Evolutionary conservation across 2,113 vertebrate species (phyloP).

Genomic region (Aptenodytes forsteri): DNA sequence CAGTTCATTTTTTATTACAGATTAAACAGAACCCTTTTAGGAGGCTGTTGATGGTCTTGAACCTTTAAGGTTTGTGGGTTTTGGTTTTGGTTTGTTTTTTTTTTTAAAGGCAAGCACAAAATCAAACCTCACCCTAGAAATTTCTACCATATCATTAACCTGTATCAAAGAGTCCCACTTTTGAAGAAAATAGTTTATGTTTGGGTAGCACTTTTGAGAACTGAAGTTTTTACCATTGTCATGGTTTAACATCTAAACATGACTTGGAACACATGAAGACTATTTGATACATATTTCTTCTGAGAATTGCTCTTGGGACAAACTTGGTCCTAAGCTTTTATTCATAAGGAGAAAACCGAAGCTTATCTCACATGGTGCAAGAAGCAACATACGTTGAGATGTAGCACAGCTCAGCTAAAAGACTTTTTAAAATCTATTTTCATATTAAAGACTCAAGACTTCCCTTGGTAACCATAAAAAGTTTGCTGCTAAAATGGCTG

Average conservation of each 20-base stretch:
- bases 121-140: background rate
- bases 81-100: background rate
- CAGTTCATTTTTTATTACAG: background rate
- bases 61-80: background rate
- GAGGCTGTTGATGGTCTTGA: background rate
- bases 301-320: background rate
- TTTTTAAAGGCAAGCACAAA: background rate
- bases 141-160: background rate
- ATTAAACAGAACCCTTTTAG: background rate
- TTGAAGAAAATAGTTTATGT: background rate
- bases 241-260: background rate
- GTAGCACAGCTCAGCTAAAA: background rate
- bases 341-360: background rate
- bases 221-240: background rate
- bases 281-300: background rate
- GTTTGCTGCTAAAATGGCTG: background rate
- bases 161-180: background rate
- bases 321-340: background rate
- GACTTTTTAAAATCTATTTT: background rate
- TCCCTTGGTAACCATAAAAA: background rate
- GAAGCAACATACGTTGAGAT: accelerated
- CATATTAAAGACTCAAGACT: background rate
- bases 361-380: background rate
- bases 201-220: background rate
- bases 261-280: background rate